Evolutionary conservation across 2,113 vertebrate genomes (phyloP).

Genomic region (Nesogale talazaci): DNA sequence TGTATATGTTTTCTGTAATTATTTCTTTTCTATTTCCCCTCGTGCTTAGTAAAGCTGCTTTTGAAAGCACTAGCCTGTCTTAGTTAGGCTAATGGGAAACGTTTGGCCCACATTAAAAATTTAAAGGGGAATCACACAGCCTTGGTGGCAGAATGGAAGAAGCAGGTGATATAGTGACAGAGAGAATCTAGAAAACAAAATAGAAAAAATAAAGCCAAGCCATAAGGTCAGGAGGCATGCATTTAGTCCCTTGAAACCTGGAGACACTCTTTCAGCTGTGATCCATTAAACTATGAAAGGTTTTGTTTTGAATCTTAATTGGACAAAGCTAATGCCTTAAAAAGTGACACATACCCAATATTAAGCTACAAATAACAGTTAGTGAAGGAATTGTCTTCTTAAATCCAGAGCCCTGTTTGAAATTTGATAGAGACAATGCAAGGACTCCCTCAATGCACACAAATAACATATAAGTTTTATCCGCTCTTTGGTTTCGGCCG

Average conservation of each 20-base stretch:
- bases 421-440: constrained; percentile 19
- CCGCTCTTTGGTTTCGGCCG: no score
- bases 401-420: constrained; percentile 3
- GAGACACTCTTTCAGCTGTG: background rate
- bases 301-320: constrained; percentile 20
- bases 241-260: background rate
- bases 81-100: no score
- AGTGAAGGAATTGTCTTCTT: constrained; percentile 31
- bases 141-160: no score
- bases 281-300: background rate
- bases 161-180: background rate
- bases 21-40: no score
- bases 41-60: no score
- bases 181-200: constrained; percentile 20
- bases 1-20: no score
- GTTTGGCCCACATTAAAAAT: no score
- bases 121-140: no score
- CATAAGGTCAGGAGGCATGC: background rate
- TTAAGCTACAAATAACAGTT: constrained; percentile 18
- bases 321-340: constrained; percentile 38
- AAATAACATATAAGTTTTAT: background rate
- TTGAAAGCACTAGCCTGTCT: no score
- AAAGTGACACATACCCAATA: background rate
- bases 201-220: background rate
- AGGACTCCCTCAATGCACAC: background rate